Percentiles rank a stretch among this genome's conserved stretches.
phyloP scores from a whole-genome alignment of 2,888 invertebrate genomes.

The Orthosia gracilis region DNA sequence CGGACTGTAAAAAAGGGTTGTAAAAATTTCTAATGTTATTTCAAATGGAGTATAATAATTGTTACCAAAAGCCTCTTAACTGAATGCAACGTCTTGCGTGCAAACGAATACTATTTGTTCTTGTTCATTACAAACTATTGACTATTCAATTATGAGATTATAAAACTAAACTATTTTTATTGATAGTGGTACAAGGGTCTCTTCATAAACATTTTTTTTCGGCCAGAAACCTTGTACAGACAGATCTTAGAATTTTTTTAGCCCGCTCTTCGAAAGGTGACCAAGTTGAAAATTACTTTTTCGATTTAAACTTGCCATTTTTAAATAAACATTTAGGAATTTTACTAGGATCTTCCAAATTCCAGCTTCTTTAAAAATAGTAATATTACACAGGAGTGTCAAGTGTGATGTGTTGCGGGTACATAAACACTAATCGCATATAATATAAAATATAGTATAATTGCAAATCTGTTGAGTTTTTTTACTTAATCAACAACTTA shows the following conservation, averaged over 20 bases:
- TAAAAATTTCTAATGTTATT: too few relatives aligned
- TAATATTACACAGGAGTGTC: neutral
- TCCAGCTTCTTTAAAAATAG: neutral
- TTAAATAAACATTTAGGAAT: neutral
- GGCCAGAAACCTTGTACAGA: neutral
- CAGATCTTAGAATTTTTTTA: neutral
- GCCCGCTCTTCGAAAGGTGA: too few relatives aligned
- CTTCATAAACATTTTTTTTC: neutral
- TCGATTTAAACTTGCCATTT: neutral
- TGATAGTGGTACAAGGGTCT: neutral
- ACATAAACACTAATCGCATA: neutral
- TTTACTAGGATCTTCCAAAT: neutral
- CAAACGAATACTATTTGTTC: conserved; percentile 49
- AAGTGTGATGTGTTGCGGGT: neutral
- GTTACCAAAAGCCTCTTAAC: conserved; percentile 33
- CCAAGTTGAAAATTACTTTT: neutral
- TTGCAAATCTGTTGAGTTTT: neutral
- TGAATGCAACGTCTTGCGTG: conserved; percentile 49
- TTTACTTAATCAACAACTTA: conserved; percentile 2
- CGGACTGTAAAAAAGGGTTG: too few relatives aligned
- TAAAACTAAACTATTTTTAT: conserved; percentile 24
- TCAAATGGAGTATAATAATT: neutral
- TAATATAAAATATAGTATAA: too few relatives aligned
- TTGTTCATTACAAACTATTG: conserved; percentile 43
- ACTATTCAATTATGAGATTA: conserved; percentile 46